Conservation (phyloP, 2,888 invertebrate genomes). For the Brachypterus glaber region DNA sequence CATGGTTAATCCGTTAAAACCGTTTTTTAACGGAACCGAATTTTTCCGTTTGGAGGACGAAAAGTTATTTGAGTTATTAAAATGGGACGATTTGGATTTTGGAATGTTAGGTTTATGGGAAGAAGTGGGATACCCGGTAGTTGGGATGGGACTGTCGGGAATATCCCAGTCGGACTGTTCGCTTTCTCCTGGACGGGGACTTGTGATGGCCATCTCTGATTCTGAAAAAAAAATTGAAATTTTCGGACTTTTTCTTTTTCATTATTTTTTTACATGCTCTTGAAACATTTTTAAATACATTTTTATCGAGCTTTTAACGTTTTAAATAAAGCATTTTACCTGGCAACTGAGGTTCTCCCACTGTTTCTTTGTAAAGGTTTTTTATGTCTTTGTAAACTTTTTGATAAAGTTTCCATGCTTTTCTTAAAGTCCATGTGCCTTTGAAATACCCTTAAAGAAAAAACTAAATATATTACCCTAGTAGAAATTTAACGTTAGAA, state of each 20-base stretch:
- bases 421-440: conserved; percentile 57
- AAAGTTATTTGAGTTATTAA: too few species aligned
- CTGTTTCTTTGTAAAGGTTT: conserved; percentile 44
- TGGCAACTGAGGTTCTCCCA: conserved; percentile 32
- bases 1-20: too few species aligned
- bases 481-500: too few species aligned
- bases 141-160: conserved; percentile 17
- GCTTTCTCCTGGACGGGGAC: neutral
- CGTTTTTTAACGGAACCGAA: conserved; percentile 8
- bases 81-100: too few species aligned
- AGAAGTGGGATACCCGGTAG: too few species aligned
- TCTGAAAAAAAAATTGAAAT: neutral
- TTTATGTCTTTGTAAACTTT: conserved; percentile 51
- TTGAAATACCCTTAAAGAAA: conserved; percentile 52
- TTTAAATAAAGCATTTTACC: conserved; percentile 11
- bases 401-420: conserved; percentile 62
- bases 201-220: neutral
- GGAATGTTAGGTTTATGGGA: too few species aligned
- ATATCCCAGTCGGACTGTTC: conserved; percentile 16
- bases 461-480: too few species aligned
- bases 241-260: neutral
- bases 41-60: neutral
- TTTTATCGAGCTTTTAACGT: too few species aligned
- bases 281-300: too few species aligned
- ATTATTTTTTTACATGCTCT: too few species aligned